These are phyloP conservation scores for Vultur gryphus DNA, from an alignment of 2,797 vertebrate species.

Conservation along the genomic window DNA sequence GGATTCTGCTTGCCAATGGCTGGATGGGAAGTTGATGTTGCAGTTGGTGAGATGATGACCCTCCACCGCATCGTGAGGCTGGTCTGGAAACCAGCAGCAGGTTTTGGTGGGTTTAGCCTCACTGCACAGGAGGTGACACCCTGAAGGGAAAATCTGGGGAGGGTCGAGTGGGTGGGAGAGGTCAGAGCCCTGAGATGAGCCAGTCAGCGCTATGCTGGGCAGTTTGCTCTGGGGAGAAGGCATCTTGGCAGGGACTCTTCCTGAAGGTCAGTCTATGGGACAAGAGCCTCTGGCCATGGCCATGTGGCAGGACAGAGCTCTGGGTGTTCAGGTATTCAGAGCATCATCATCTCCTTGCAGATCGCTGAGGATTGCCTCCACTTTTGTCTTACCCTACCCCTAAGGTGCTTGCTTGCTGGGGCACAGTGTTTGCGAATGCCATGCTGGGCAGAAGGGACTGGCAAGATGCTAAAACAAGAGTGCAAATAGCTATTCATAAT, in stretches of 20 bases:
- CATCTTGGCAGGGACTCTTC: neutral
- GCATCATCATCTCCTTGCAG: neutral
- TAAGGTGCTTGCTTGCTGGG: neutral
- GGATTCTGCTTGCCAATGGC: neutral
- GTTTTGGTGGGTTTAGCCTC: neutral
- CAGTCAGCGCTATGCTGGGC: neutral
- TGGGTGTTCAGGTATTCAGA: neutral
- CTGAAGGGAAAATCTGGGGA: neutral
- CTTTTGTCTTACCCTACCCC: neutral
- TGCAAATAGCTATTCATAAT: fast-evolving
- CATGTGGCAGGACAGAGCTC: neutral
- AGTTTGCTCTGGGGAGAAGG: neutral
- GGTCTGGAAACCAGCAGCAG: neutral
- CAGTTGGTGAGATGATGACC: neutral
- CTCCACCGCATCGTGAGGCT: fast-evolving
- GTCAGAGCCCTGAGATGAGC: neutral
- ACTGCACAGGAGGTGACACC: fast-evolving
- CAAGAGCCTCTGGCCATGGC: neutral
- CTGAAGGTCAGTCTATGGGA: neutral
- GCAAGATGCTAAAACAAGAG: neutral
- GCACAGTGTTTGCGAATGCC: neutral
- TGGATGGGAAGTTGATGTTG: neutral
- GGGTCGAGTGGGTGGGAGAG: neutral
- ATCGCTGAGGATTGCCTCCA: fast-evolving
- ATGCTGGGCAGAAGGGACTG: neutral